Evolutionary conservation across 30 jellyfish, hydroid and myxozoan genomes (phyloP), one percentile per base, ranked within the genome.

Genomic region (Mastigias papua): DNA sequence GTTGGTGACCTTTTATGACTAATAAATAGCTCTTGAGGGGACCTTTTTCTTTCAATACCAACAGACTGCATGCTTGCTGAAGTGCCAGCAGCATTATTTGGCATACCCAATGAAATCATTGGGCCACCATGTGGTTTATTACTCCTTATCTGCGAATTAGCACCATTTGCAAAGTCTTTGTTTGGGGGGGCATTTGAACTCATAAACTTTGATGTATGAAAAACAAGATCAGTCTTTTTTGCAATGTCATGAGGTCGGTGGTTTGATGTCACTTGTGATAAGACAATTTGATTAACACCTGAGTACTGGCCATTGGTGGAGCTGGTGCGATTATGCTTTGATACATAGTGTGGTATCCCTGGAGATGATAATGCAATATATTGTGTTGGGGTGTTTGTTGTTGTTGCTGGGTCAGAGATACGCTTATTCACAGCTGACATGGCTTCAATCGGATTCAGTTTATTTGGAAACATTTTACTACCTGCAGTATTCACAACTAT

Each of bases 401-500:
- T 54, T 35, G 91, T 31, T 15, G 81, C 76, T 28, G 85, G 31
- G 23, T 76, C 87, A 20, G 92, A 64, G 46, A 90, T 74, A 16
- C 97, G 73, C 60, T 79, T 88, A 61, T 89, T 93, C 9, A 93
- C 92, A 22, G 97, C 95, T 10, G 93, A 81, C 89, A 93, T 76
- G 21, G 97, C 91, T 67, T 93, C 98, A 46, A 93, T 82, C 8
- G 98, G 97, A 46, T 79, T 82, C 32, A 87, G 65, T 35, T 73
- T 61, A 22, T 46, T 78, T 42, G 96, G 90, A 10, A 58, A n/a
- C 19, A 34, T 34, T 19, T 76, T 76, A 35, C 48, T 50, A 49
- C 68, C 29, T 8, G 51, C 30, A 35, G 20, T 35, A 8, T 2
- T 7, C 6, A n/a, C 42, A 34, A 29, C 82, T 4, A 30, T 27